Base-by-base conservation (phyloP, 2,113 vertebrate species). In the Nestor notabilis region DNA sequence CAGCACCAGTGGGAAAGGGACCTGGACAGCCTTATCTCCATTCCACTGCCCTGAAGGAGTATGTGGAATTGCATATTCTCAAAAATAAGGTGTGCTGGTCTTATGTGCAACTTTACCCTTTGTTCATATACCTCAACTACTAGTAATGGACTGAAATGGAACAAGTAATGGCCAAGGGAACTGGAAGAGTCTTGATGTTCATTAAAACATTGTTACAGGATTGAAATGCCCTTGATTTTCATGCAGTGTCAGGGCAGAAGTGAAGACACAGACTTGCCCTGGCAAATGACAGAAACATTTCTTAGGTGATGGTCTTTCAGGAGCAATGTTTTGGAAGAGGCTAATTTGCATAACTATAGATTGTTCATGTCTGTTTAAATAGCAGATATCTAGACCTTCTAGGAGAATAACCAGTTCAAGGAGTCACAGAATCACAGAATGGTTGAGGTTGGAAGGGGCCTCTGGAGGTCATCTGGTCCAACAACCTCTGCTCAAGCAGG, bases 221-320 rank as follows among this genome's bases (percentile, higher is more conserved):
- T 17, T 68, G 33, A 83, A 77, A 52, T 41, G 17, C 5, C 11
- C 43, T 78, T 53, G 47, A 44, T 55, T 53, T 76, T n/a, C 65
- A 29, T 17, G 21, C 17, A 66, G 55, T 16, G 15, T 23, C 39
- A 66, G 28, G 35, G 17, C 11, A 88, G 71, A 43, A 76, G 12
- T 37, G n/a, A 66, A 68, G 47, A 83, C 28, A 20, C 5, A 64
- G 71, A 41, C 5, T 1, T 70, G 58, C 39, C 33, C 27, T 56
- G 39, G 39, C 9, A 90, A 68, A 78, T 28, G 33, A 64, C 5
- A n/a, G 29, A 93, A 88, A 23, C 2, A 2, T 77, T 70, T 43
- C 25, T 56, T 65, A 65, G 12, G 20, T 31, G 13, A 41, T 4
- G 0, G 0, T n/a, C 41, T 49, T 56, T 77, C 43, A 35, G 11